Evolutionary conservation across 2,113 vertebrate species (phyloP), one percentile per base, ranked within the genome.

Genomic region (Epinephelus moara): DNA sequence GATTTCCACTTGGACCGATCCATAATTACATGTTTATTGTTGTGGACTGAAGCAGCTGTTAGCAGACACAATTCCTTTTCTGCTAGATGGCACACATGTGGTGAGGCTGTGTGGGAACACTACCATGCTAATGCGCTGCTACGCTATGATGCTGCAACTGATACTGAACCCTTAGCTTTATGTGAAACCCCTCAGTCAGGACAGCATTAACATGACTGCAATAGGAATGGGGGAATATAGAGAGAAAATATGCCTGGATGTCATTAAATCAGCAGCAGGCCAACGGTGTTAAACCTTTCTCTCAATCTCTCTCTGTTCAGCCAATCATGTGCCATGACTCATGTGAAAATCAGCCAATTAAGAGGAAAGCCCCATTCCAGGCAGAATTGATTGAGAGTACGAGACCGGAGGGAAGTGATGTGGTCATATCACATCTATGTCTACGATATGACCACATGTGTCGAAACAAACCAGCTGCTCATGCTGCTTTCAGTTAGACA

Each of bases 271-370:
- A 83, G 80, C 87, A 78, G 25, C 15, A 18, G 63, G 60, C 45
- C 84, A 79, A 83, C 70, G 64, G 50, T 70, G 79, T 69, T 82
- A 82, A 86, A 89, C 71, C 86, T 82, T 50, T 49, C n/a, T 57
- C 40, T 63, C 27, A 33, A n/a, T 25, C 17, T 42, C 56, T 69
- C 55, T 45, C 59, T 61, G 19, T 53, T 80, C 57, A 25, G 52
- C 71, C 78, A 85, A 70, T 78, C 57, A 82, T 63, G 50, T 70
- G 53, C 78, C 62, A 23, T 49, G 14, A 50, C 66, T 27, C 63
- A n/a, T 67, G 70, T 45, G 82, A 87, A 84, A 80, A 86, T 55
- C 77, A 83, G 71, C 82, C 78, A 84, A 82, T 89, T 73, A 81
- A 81, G 37, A 27, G 81, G 30, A 63, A 40, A 52, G 59, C 8